Conservation (phyloP, 2,113 vertebrate species). For the Urocolius indicus region DNA sequence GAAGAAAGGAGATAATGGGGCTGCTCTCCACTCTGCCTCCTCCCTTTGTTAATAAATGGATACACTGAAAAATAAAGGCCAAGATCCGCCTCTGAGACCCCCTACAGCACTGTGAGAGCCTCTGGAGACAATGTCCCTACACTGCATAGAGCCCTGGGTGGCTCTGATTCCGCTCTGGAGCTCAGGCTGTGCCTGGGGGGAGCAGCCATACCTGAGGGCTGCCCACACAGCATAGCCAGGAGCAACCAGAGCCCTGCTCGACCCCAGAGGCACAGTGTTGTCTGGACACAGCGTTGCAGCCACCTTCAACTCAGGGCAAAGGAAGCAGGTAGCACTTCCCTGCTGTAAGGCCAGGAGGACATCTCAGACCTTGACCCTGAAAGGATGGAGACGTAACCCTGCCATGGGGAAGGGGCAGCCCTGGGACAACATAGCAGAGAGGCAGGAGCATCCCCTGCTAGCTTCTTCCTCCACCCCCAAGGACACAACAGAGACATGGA, state of each 20-base stretch:
- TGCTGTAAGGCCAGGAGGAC: not conserved
- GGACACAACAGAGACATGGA: not conserved
- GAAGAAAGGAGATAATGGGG: not conserved
- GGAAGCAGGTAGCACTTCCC: not conserved
- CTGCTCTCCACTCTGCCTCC: not conserved
- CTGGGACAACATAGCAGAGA: not conserved
- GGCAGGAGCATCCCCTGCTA: not conserved
- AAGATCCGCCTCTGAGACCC: not conserved
- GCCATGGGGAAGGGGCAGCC: rapidly evolving
- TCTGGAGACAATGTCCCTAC: not conserved
- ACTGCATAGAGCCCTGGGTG: rapidly evolving
- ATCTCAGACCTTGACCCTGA: not conserved
- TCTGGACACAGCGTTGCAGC: not conserved
- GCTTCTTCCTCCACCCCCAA: not conserved
- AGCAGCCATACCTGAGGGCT: not conserved
- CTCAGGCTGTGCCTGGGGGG: not conserved
- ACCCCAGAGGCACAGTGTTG: not conserved
- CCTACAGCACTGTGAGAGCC: rapidly evolving
- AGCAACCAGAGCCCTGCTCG: not conserved
- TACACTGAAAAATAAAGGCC: not conserved
- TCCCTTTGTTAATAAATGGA: not conserved
- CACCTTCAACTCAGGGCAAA: not conserved
- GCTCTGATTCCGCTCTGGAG: not conserved
- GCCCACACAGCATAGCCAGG: not conserved
- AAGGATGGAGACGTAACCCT: not conserved